Conservation (phyloP, 1,140 invertebrate genomes). For the Cataglyphis hispanica region DNA sequence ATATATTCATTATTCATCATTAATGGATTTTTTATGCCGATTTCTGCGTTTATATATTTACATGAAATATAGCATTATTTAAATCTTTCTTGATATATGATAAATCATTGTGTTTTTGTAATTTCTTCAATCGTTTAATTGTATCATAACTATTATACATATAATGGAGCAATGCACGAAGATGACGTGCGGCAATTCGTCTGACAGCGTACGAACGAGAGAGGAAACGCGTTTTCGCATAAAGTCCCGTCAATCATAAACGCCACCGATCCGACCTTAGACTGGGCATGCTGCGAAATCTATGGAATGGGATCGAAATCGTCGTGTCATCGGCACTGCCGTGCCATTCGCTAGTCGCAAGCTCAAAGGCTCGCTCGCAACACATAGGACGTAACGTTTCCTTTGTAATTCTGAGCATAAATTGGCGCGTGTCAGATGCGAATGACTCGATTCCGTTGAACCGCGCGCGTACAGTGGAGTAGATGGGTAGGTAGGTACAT, state of each 20-base stretch:
- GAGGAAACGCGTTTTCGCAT: conserved; percentile 8
- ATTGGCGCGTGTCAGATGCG: conserved; percentile 68
- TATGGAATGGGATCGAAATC: conserved; percentile 50
- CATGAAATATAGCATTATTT: background rate
- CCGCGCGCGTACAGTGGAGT: conserved; percentile 13
- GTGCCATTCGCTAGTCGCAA: conserved; percentile 32
- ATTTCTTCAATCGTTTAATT: background rate
- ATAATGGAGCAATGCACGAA: background rate
- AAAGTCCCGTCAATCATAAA: conserved; percentile 5
- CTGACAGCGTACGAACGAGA: conserved; percentile 4
- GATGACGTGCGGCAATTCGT: background rate
- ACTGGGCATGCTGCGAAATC: conserved; percentile 25
- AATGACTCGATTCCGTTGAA: conserved; percentile 53
- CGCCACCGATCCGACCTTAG: conserved; percentile 16
- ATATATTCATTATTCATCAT: conserved; percentile 64
- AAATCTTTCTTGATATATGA: background rate
- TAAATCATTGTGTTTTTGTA: background rate
- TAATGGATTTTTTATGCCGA: conserved; percentile 57
- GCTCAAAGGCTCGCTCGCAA: conserved; percentile 52
- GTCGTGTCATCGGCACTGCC: conserved; percentile 66
- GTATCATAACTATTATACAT: background rate
- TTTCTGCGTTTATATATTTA: background rate
- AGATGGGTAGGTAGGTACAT: conserved; percentile 3
- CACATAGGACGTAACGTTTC: conserved; percentile 47
- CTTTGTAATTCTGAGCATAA: conserved; percentile 69